A percentile compares a stretch with the other conserved stretches of the same genome.
Conservation (phyloP, 2,113 vertebrate genomes). For the Athene cunicularia region DNA sequence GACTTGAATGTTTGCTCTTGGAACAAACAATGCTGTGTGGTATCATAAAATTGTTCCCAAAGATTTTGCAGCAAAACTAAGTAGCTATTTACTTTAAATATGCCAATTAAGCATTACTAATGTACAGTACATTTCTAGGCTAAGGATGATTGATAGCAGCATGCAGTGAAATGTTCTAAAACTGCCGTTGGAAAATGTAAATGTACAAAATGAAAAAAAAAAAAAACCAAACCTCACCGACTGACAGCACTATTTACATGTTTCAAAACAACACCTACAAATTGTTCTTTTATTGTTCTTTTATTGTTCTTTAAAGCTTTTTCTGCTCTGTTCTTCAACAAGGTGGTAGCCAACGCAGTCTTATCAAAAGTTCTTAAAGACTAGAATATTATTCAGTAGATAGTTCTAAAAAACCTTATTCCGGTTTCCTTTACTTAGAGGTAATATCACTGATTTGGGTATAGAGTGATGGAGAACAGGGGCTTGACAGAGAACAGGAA, state of each 20-base stretch:
- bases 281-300: conserved; percentile 63
- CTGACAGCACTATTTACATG: conserved; percentile 71
- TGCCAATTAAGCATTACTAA: conserved; percentile 80
- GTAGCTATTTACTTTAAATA: conserved; percentile 82
- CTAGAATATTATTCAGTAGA: background rate
- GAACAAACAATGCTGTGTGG: conserved; percentile 67
- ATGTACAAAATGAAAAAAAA: conserved; percentile 60
- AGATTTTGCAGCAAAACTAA: conserved; percentile 77
- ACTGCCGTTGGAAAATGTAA: conserved; percentile 74
- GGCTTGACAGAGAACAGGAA: background rate
- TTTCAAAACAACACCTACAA: conserved; percentile 74
- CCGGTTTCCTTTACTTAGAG: background rate
- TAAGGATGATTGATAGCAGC: conserved; percentile 79
- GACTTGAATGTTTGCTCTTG: conserved; percentile 60
- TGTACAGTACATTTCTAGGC: conserved; percentile 74
- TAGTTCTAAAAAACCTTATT: background rate
- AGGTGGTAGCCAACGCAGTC: conserved; percentile 17
- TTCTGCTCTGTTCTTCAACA: background rate
- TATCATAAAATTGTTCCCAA: conserved; percentile 65
- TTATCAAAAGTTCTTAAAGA: conserved; percentile 16
- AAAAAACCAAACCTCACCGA: background rate
- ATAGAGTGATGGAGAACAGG: background rate
- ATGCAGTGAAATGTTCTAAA: conserved; percentile 75
- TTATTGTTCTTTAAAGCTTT: conserved; percentile 38
- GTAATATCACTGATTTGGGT: background rate